A percentile compares a stretch with the other conserved stretches of the same genome.
Conservation (phyloP, 2,113 vertebrate species). For the Progne subis region DNA sequence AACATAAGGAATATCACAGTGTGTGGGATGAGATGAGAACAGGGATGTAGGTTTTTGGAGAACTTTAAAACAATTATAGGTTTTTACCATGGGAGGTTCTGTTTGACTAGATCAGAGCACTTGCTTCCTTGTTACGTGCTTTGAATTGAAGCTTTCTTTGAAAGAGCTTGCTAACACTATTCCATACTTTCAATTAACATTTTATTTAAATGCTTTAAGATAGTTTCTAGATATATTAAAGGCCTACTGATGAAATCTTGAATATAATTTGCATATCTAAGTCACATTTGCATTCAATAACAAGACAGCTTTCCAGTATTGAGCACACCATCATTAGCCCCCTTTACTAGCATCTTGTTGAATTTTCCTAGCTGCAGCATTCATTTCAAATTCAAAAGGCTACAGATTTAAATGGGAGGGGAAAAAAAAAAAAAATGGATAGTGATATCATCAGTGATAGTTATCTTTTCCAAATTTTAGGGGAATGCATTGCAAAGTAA, state of each 20-base stretch:
- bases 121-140: slow-evolving; percentile 52
- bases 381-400: not conserved
- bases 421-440: not conserved
- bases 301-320: slow-evolving; percentile 20
- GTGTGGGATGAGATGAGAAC: slow-evolving; percentile 66
- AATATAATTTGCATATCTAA: slow-evolving; percentile 56
- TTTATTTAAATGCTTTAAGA: slow-evolving; percentile 59
- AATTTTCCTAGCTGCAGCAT: not conserved
- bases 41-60: slow-evolving; percentile 66
- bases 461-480: not conserved
- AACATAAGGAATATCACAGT: slow-evolving; percentile 69
- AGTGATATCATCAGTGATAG: not conserved
- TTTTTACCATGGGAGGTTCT: slow-evolving; percentile 66
- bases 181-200: slow-evolving; percentile 59
- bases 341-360: not conserved
- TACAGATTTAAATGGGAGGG: not conserved
- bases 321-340: not conserved
- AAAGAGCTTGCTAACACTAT: slow-evolving; percentile 46
- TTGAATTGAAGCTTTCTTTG: slow-evolving; percentile 49
- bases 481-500: not conserved
- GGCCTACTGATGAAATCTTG: slow-evolving; percentile 40
- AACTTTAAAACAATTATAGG: slow-evolving; percentile 71
- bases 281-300: slow-evolving; percentile 54
- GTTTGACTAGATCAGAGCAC: slow-evolving; percentile 58
- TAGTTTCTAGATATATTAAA: slow-evolving; percentile 55